These are phyloP conservation scores for Batillaria attramentaria DNA, from an alignment of 1,140 invertebrate genomes.

Conservation along the genomic window DNA sequence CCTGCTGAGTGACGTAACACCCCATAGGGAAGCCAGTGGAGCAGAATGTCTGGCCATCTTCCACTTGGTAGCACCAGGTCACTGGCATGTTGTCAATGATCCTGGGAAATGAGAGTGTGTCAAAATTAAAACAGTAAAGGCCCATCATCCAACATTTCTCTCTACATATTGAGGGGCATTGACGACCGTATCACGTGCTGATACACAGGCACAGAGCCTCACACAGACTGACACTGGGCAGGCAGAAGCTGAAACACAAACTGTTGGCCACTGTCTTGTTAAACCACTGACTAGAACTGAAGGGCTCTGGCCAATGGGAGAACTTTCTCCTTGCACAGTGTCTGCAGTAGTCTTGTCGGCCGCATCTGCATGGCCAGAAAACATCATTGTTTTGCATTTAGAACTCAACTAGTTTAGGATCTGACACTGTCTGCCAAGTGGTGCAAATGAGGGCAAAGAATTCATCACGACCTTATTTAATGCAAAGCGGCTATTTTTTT, in stretches of 20 bases:
- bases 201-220: not conserved
- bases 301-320: too few relatives aligned
- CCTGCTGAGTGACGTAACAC: slow-evolving; percentile 83
- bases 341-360: not conserved
- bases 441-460: not conserved
- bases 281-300: too few relatives aligned
- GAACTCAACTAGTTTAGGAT: not conserved
- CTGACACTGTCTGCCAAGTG: not conserved
- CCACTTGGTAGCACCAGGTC: slow-evolving; percentile 92
- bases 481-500: not conserved
- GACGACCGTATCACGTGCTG: not conserved
- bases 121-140: not conserved
- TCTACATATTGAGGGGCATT: not conserved
- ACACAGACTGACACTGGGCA: not conserved
- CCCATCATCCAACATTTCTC: not conserved
- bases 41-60: slow-evolving; percentile 86
- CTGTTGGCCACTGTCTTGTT: not conserved
- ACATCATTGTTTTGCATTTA: not conserved
- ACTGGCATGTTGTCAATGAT: slow-evolving; percentile 93
- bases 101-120: slow-evolving; percentile 59
- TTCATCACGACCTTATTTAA: too few relatives aligned
- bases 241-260: not conserved
- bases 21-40: slow-evolving; percentile 98
- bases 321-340: too few relatives aligned
- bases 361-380: not conserved